These are phyloP conservation scores for Erpobdella octoculata DNA, from an alignment of 2,888 invertebrate species.

Conservation along the genomic window DNA sequence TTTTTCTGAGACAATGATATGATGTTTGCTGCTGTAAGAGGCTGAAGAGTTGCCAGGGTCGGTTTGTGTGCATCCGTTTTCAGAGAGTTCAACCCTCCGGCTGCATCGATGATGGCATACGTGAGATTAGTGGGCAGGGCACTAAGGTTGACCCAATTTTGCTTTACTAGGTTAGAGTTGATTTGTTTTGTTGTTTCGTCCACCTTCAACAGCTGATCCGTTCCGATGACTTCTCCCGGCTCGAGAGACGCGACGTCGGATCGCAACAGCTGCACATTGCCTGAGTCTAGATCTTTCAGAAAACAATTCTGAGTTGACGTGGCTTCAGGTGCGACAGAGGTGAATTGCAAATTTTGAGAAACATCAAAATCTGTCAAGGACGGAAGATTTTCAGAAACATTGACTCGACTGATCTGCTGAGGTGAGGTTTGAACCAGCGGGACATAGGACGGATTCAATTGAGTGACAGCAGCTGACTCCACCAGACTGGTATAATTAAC, in stretches of 20 bases:
- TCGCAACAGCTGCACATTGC: constrained; percentile 12
- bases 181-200: constrained; percentile 19
- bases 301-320: not conserved
- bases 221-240: constrained; percentile 19
- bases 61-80: not conserved
- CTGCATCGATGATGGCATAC: constrained; percentile 24
- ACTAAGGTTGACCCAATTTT: constrained; percentile 20
- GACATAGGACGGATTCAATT: constrained; percentile 11
- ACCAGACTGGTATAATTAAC: constrained; percentile 18
- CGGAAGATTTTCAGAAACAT: constrained; percentile 10
- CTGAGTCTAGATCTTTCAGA: constrained; percentile 23
- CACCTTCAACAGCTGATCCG: not conserved
- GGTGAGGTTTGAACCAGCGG: not conserved
- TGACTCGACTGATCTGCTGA: not conserved
- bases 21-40: constrained; percentile 14
- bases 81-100: not conserved
- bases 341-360: constrained; percentile 11
- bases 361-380: constrained; percentile 23
- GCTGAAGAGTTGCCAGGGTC: not conserved
- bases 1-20: constrained; percentile 23
- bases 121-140: constrained; percentile 14
- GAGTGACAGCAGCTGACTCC: not conserved
- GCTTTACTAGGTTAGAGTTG: constrained; percentile 1
- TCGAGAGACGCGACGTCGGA: constrained; percentile 15
- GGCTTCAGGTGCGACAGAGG: not conserved